Conservation (phyloP, 2,797 vertebrate species). For the Typhlichthys subterraneus region DNA sequence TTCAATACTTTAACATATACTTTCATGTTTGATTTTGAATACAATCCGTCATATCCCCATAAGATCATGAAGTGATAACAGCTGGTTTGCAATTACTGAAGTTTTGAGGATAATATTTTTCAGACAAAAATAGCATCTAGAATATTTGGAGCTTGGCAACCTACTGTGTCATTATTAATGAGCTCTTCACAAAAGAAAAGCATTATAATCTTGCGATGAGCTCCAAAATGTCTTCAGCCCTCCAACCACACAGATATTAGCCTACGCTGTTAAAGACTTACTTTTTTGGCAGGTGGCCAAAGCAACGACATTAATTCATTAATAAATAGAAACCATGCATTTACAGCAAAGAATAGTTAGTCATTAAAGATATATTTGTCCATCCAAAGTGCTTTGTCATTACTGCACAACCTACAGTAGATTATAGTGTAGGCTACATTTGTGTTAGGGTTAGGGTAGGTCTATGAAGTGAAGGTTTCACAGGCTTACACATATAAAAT, state of each 20-base stretch:
- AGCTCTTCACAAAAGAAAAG: conserved; percentile 73
- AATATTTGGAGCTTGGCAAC: conserved; percentile 47
- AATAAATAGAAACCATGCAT: conserved; percentile 10
- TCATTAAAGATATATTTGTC: not conserved
- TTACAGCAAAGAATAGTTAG: conserved; percentile 13
- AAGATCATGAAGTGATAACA: conserved; percentile 15
- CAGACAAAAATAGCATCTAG: conserved; percentile 32
- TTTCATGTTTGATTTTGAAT: conserved; percentile 16
- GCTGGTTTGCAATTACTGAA: conserved; percentile 12
- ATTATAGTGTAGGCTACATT: no score
- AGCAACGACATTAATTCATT: conserved; percentile 56
- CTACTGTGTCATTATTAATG: conserved; percentile 64
- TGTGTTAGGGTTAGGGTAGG: no score
- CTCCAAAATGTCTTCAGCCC: conserved; percentile 73
- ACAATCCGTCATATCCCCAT: conserved; percentile 20
- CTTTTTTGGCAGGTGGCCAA: conserved; percentile 73
- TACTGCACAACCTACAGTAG: no score
- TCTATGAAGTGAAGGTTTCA: no score
- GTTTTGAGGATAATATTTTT: conserved; percentile 41
- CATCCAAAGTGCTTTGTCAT: not conserved
- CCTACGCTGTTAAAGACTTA: conserved; percentile 75
- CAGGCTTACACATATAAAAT: no score
- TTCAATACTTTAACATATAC: conserved; percentile 24
- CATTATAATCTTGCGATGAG: conserved; percentile 76
- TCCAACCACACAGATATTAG: conserved; percentile 65